phyloP scores from a whole-genome alignment of 2,888 invertebrate genomes.

The Archaeoteleia sp. region DNA sequence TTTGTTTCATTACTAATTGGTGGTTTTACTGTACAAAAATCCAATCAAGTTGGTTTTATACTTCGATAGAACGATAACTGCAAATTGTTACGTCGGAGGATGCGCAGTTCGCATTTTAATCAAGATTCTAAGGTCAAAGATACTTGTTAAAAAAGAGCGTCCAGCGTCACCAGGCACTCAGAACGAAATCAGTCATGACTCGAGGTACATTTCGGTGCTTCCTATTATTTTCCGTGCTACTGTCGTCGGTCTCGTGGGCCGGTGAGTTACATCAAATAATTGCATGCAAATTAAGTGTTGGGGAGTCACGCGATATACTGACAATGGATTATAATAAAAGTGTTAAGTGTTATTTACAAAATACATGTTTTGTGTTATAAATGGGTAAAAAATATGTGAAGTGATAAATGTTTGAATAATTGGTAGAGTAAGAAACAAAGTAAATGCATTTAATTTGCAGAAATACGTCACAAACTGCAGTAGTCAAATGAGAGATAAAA shows the following conservation, averaged over 20 bases:
- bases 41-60: constrained; percentile 10
- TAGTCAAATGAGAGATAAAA: too few species aligned
- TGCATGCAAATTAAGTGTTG: neutral
- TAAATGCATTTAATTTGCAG: too few species aligned
- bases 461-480: too few species aligned
- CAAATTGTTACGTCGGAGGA: constrained; percentile 48
- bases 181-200: constrained; percentile 64
- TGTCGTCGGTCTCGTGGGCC: constrained; percentile 48
- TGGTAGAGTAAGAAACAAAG: too few species aligned
- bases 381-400: too few species aligned
- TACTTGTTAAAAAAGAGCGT: constrained; percentile 72
- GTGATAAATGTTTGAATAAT: too few species aligned
- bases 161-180: constrained; percentile 58
- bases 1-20: too few species aligned
- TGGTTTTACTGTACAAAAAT: constrained; percentile 15
- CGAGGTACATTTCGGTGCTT: constrained; percentile 52
- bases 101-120: constrained; percentile 66
- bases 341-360: constrained; percentile 15
- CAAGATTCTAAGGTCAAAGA: constrained; percentile 68
- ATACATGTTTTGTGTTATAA: too few species aligned
- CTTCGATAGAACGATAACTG: constrained; percentile 27
- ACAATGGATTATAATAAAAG: constrained; percentile 17
- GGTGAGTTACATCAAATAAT: constrained; percentile 58
- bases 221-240: constrained; percentile 33
- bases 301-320: neutral